Base-by-base conservation (phyloP, 2,888 invertebrate species). In the Synanthedon formicaeformis region DNA sequence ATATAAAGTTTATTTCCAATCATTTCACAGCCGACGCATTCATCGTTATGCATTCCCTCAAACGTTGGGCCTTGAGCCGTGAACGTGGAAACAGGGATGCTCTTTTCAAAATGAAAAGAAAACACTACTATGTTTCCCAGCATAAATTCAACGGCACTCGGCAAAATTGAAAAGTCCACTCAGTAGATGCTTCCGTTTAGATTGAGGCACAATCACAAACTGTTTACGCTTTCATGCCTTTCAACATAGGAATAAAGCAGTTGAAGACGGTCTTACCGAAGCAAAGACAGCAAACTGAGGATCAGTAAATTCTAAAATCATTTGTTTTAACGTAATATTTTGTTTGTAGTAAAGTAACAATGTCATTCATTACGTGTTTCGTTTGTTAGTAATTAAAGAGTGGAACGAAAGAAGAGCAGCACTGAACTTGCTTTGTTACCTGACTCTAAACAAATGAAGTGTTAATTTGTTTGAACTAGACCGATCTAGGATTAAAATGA, bases 141-240 rank as follows among this genome's bases (percentile, higher is more conserved):
- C 71, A 76, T 75, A 71, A 77, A 80, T 77, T 76, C 75, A 58
- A 65, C 68, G 67, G 79, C 82, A 83, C 83, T 84, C 76, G 80
- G 71, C 73, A 74, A 82, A 84, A 84, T 83, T 81, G 81, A 79
- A 82, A 81, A 81, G 81, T 78, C 78, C 73, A 81, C 81, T 79
- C 65, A 69, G 73, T 70, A 67, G 66, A 60, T 71, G 71, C 71
- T 78, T 75, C 72, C 73, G 75, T 67, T 77, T 71, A 73, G 71
- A 70, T 71, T 65, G 65, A 71, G 71, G 75, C 69, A 75, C 75
- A 75, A 76, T 80, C 73, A 72, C 67, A 75, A 79, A 78, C 78
- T 76, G 76, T 77, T 75, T 75, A 73, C 76, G 76, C 73, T 73
- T 69, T 76, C 66, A 60, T 77, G 71, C 74, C 73, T 63, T 65